Conservation (phyloP, 1,140 invertebrate species). For the Trachymyrmex septentrionalis region DNA sequence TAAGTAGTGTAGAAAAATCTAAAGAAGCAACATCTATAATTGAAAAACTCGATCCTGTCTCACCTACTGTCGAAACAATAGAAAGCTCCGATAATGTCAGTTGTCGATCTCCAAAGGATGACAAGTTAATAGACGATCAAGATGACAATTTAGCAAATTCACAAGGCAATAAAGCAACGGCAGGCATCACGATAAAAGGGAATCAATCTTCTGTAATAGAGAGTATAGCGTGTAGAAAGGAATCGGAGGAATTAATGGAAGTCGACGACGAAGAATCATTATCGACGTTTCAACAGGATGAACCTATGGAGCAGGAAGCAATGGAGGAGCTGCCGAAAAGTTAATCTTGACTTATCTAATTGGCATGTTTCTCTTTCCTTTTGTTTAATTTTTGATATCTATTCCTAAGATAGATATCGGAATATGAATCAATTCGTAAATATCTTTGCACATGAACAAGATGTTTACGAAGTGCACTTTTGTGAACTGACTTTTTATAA, state of each 20-base stretch:
- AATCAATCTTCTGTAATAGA: slow-evolving; percentile 61
- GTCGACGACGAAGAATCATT: slow-evolving; percentile 80
- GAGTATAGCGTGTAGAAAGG: slow-evolving; percentile 51
- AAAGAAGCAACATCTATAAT: slow-evolving; percentile 72
- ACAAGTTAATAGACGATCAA: slow-evolving; percentile 48
- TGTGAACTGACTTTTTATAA: no score
- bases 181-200: slow-evolving; percentile 17
- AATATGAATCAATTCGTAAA: slow-evolving; percentile 31
- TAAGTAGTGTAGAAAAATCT: slow-evolving; percentile 81
- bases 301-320: slow-evolving; percentile 84
- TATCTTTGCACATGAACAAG: slow-evolving; percentile 34
- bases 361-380: slow-evolving; percentile 24
- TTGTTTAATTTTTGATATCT: slow-evolving; percentile 64
- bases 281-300: slow-evolving; percentile 76
- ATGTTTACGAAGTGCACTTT: neutral
- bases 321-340: slow-evolving; percentile 78
- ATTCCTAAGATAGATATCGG: slow-evolving; percentile 46
- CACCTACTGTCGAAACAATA: slow-evolving; percentile 63
- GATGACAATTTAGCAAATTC: slow-evolving; percentile 40
- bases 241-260: slow-evolving; percentile 82
- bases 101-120: slow-evolving; percentile 38
- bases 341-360: slow-evolving; percentile 78
- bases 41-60: slow-evolving; percentile 66
- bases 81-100: slow-evolving; percentile 47
- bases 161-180: slow-evolving; percentile 53